A percentile compares a stretch with the other conserved stretches of the same genome.
phyloP scores from a whole-genome alignment of 1,140 invertebrate genomes.

The Heterodera schachtii region DNA sequence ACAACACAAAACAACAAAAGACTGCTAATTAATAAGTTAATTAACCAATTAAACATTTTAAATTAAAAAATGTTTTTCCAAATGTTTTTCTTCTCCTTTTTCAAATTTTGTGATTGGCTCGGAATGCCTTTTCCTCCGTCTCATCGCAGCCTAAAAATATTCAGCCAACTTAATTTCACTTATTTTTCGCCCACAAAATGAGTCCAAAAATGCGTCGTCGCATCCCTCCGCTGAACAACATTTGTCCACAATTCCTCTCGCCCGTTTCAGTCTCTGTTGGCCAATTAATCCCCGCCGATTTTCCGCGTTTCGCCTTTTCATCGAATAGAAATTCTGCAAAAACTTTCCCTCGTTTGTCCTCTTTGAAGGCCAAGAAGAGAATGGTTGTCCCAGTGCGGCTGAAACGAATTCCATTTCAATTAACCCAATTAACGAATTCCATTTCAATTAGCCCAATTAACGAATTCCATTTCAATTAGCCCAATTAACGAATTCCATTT shows the following conservation, averaged over 20 bases:
- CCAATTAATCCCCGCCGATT: not conserved
- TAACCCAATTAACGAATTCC: no score
- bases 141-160: conserved; percentile 3
- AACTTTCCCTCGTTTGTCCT: not conserved
- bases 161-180: not conserved
- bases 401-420: not conserved
- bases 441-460: no score
- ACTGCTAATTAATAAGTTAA: no score
- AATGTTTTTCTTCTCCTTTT: not conserved
- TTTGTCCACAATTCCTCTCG: conserved; percentile 27
- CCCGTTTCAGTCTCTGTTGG: not conserved
- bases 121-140: not conserved
- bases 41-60: no score
- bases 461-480: no score
- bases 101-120: not conserved
- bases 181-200: conserved; percentile 14
- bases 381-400: not conserved
- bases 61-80: no score
- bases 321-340: not conserved
- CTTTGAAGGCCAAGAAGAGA: not conserved
- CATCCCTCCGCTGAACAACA: conserved; percentile 19
- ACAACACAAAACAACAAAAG: no score
- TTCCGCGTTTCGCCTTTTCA: not conserved
- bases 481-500: no score
- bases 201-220: conserved; percentile 17